Evolutionary conservation across 2,888 invertebrate genomes (phyloP), one percentile per base, ranked within the genome.

Genomic region (Colostygia pectinataria): DNA sequence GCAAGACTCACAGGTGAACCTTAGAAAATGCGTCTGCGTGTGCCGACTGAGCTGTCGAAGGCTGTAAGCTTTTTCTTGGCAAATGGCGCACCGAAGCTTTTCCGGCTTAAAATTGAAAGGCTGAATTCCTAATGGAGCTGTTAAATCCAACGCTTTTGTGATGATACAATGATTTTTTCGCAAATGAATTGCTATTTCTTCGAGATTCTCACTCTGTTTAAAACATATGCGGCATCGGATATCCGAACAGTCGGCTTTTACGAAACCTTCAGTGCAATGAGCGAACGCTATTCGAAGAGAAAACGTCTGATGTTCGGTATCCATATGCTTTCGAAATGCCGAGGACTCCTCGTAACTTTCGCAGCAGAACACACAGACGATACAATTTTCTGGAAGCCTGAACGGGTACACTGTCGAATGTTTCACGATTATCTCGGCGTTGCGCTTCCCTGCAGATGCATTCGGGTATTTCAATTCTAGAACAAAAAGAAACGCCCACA

Each of bases 401-500:
- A 89, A 89, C 63, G 89, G 89, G 76, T 84, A 87, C 48, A 80
- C 88, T 48, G 89, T 89, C 4, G 87, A 76, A 70, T 76, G 83
- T 79, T 75, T 76, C 77, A 89, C 78, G 59, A 89, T 72, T 54
- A 80, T 56, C 78, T 83, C 83, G 70, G 86, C 87, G 81, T 88
- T 89, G 71, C 77, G 77, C 76, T 79, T 85, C 65, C 82, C 80
- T 38, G 48, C 41, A 32, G 77, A 77, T 72, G 75, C 70, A 65
- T 76, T 78, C 74, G 69, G 77, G 70, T 78, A 70, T 74, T 78
- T 65, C 63, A 61, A 61, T 67, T 83, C 88, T 88, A 88, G 78
- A 88, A 88, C 87, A 88, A 83, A 88, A 83, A 85, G 81, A 87
- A 87, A 86, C 77, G 78, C 66, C 79, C 75, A 65, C 61, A 69